These are phyloP conservation scores for Montipora capricornis DNA, from an alignment of 64 coral and sea anemone species.

Conservation along the genomic window DNA sequence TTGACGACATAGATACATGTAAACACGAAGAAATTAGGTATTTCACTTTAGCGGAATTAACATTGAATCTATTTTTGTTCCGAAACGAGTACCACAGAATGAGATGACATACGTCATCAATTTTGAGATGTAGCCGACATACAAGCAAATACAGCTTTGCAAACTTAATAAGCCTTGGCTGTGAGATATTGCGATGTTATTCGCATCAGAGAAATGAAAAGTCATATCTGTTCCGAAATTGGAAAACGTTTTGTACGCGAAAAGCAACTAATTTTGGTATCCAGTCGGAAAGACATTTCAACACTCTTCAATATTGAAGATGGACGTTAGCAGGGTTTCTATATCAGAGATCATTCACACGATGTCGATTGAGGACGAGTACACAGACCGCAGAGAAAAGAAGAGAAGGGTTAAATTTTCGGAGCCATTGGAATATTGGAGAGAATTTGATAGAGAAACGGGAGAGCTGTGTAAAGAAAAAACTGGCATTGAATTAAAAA, in stretches of 20 bases:
- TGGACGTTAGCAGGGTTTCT: not conserved
- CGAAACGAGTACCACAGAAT: not conserved
- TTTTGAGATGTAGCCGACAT: not conserved
- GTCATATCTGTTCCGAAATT: not conserved
- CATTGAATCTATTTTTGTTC: not conserved
- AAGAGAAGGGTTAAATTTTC: constrained; percentile 78
- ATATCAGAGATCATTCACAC: not conserved
- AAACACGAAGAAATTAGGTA: no score
- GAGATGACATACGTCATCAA: not conserved
- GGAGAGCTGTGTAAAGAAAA: constrained; percentile 15
- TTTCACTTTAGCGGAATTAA: no score
- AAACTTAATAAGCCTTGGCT: not conserved
- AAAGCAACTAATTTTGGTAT: not conserved
- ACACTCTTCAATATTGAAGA: not conserved
- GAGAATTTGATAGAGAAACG: constrained; percentile 74
- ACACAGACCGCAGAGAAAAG: not conserved
- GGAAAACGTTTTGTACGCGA: not conserved
- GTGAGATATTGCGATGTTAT: not conserved
- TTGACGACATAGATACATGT: no score
- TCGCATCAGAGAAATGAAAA: not conserved
- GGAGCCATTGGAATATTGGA: constrained; percentile 76
- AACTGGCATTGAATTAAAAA: not conserved
- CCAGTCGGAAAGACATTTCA: not conserved
- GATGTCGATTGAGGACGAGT: not conserved
- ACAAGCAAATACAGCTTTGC: not conserved